Evolutionary conservation across 2,888 invertebrate genomes (phyloP).

Genomic region (Aelia acuminata): DNA sequence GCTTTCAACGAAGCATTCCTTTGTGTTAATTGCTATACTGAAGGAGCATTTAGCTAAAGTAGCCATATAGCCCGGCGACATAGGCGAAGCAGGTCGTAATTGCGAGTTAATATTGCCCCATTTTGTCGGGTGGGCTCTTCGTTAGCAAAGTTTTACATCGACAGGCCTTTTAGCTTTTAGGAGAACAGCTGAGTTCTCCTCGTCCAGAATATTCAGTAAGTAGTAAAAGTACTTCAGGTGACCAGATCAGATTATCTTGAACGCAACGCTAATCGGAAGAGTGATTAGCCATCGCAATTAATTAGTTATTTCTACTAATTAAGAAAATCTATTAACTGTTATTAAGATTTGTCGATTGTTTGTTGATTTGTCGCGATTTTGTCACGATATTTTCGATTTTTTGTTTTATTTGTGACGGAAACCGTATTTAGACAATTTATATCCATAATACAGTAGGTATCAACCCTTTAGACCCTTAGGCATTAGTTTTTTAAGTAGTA

Average conservation of each 20-base stretch:
- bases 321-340: no score
- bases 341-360: no score
- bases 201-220: neutral
- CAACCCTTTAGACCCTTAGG: no score
- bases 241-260: neutral
- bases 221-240: neutral
- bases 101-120: neutral
- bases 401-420: no score
- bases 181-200: neutral
- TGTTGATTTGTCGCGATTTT: no score
- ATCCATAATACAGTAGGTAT: no score
- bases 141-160: conserved; percentile 23
- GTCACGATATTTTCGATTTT: no score
- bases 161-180: neutral
- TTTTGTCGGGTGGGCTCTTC: neutral
- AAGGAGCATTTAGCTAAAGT: conserved; percentile 27
- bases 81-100: neutral
- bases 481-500: no score
- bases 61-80: neutral
- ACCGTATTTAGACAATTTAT: no score
- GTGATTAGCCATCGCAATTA: no score
- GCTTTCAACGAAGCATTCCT: conserved; percentile 32
- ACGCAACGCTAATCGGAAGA: neutral
- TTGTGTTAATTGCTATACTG: conserved; percentile 18
- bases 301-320: no score